Evolutionary conservation across 2,797 vertebrate species (phyloP).

Genomic region (Crocodylus rhombifer): DNA sequence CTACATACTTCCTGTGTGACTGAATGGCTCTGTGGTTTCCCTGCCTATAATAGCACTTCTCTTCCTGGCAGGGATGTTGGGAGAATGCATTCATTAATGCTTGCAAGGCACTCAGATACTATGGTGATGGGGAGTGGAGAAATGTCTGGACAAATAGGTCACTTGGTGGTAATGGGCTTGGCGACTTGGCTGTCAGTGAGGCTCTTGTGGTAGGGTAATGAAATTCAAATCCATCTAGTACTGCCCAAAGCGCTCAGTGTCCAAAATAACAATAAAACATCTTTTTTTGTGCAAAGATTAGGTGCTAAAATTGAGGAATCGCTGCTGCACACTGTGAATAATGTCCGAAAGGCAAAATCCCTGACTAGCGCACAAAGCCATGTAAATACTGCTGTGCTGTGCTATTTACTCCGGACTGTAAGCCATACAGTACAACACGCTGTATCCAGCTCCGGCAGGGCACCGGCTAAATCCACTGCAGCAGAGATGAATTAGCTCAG

Average conservation of each 20-base stretch:
- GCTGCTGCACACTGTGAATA: neutral
- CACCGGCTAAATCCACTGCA: neutral
- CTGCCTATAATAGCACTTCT: neutral
- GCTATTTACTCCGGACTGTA: neutral
- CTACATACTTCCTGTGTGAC: neutral
- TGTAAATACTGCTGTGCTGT: neutral
- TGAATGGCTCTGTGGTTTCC: neutral
- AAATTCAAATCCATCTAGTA: neutral
- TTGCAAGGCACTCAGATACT: neutral
- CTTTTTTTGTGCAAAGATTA: neutral
- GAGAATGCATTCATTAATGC: neutral
- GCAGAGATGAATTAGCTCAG: neutral
- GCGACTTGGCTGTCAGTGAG: neutral
- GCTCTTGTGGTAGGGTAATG: neutral
- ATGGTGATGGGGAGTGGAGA: neutral
- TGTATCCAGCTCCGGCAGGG: neutral
- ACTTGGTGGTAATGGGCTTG: neutral
- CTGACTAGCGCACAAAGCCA: no score
- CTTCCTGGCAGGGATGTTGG: neutral
- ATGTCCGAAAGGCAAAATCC: neutral
- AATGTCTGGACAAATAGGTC: neutral
- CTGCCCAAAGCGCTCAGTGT: neutral
- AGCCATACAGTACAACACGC: neutral
- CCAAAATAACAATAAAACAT: neutral
- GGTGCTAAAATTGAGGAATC: neutral